These are phyloP conservation scores for Caenorhabditis briggsae DNA, from an alignment of 1,140 invertebrate species.

Conservation along the genomic window DNA sequence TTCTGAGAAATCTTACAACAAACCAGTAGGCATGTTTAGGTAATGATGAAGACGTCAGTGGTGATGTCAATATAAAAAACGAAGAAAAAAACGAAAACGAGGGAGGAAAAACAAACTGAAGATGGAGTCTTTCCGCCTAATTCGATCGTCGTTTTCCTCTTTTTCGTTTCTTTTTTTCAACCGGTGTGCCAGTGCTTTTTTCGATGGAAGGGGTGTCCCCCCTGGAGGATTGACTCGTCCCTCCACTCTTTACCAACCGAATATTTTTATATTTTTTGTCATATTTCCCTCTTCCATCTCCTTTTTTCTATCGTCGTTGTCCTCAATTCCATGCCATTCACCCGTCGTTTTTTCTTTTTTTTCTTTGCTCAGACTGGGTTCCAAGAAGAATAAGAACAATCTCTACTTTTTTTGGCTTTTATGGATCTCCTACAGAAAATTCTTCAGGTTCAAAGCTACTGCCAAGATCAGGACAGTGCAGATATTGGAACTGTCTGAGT, in stretches of 20 bases:
- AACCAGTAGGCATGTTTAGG: not conserved
- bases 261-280: slow-evolving; percentile 52
- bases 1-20: not conserved
- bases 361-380: not conserved
- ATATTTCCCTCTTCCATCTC: not conserved
- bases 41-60: slow-evolving; percentile 21
- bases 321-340: slow-evolving; percentile 12
- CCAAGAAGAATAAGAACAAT: not conserved
- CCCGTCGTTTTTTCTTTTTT: not conserved
- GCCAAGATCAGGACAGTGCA: no score
- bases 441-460: no score
- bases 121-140: slow-evolving; percentile 29
- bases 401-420: no score
- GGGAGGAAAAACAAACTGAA: slow-evolving; percentile 34
- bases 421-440: no score
- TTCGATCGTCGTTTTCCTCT: slow-evolving; percentile 31
- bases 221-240: slow-evolving; percentile 42
- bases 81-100: not conserved
- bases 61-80: not conserved
- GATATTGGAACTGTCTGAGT: no score
- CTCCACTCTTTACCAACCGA: not conserved
- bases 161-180: not conserved
- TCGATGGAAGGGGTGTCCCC: not conserved
- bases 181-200: slow-evolving; percentile 11
- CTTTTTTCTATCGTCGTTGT: slow-evolving; percentile 5